Evolutionary conservation across 2,888 invertebrate species (phyloP).

Genomic region (Chaetogeoica ovagalla): DNA sequence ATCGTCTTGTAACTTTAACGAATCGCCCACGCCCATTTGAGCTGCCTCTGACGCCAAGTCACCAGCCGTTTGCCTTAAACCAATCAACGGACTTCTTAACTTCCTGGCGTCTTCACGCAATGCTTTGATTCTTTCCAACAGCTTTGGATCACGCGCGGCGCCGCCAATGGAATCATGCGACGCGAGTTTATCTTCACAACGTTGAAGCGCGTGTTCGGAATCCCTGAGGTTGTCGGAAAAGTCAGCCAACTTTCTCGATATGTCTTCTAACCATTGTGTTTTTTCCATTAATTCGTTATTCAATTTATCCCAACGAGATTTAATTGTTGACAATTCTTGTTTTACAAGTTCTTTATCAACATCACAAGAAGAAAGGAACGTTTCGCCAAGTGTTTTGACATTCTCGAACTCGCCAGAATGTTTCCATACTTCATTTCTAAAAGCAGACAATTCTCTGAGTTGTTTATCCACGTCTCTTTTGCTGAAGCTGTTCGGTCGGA

Average conservation of each 20-base stretch:
- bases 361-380: slow-evolving; percentile 85
- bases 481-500: slow-evolving; percentile 79
- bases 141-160: slow-evolving; percentile 79
- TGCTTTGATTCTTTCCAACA: slow-evolving; percentile 80
- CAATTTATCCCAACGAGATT: slow-evolving; percentile 86
- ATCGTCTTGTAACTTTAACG: slow-evolving; percentile 76
- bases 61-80: slow-evolving; percentile 71
- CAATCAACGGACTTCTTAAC: slow-evolving; percentile 73
- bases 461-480: slow-evolving; percentile 86
- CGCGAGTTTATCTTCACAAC: slow-evolving; percentile 84
- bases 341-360: slow-evolving; percentile 88
- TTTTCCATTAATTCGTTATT: slow-evolving; percentile 79
- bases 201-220: slow-evolving; percentile 79
- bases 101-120: slow-evolving; percentile 79
- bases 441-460: slow-evolving; percentile 80
- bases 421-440: slow-evolving; percentile 92
- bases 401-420: slow-evolving; percentile 92
- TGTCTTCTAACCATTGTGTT: slow-evolving; percentile 80
- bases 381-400: slow-evolving; percentile 81
- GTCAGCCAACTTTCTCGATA: slow-evolving; percentile 78
- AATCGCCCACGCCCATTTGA: slow-evolving; percentile 76
- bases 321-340: slow-evolving; percentile 77
- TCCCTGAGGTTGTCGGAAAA: slow-evolving; percentile 83
- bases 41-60: slow-evolving; percentile 77
- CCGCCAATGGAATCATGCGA: slow-evolving; percentile 74